Evolutionary conservation across 2,888 invertebrate genomes (phyloP).

Genomic region (Aleiodes alternator): DNA sequence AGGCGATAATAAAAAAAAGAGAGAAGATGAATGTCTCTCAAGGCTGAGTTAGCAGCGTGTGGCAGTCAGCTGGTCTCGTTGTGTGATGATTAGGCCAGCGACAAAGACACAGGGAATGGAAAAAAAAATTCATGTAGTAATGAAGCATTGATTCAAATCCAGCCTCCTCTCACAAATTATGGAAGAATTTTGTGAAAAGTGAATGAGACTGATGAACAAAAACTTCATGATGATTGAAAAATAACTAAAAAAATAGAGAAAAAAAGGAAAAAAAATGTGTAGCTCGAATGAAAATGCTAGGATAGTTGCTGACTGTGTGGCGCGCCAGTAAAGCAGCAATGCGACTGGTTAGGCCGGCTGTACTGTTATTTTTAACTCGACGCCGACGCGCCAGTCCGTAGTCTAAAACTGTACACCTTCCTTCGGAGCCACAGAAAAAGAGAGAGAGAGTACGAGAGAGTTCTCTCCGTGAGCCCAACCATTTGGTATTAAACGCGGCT

Average conservation of each 20-base stretch:
- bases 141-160: too few relatives aligned
- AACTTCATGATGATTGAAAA: background rate
- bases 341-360: constrained; percentile 67
- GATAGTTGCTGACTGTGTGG: constrained; percentile 33
- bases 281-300: constrained; percentile 22
- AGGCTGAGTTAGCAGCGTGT: constrained; percentile 22
- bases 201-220: background rate
- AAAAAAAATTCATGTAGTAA: background rate
- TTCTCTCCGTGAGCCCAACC: constrained; percentile 15
- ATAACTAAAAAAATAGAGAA: too few relatives aligned
- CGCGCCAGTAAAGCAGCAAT: constrained; percentile 52
- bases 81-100: constrained; percentile 27
- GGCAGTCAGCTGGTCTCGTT: constrained; percentile 33
- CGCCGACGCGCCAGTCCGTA: constrained; percentile 72
- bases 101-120: constrained; percentile 11
- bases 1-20: constrained; percentile 26
- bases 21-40: constrained; percentile 19
- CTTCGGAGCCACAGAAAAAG: constrained; percentile 53
- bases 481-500: background rate
- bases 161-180: too few relatives aligned
- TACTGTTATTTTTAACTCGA: constrained; percentile 75
- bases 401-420: constrained; percentile 73
- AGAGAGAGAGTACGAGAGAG: constrained; percentile 46
- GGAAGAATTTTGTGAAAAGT: background rate
- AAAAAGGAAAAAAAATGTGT: constrained; percentile 2